These are phyloP conservation scores for Drosophila pseudotalamancana DNA, from an alignment of 2,888 invertebrate genomes.

Conservation along the genomic window DNA sequence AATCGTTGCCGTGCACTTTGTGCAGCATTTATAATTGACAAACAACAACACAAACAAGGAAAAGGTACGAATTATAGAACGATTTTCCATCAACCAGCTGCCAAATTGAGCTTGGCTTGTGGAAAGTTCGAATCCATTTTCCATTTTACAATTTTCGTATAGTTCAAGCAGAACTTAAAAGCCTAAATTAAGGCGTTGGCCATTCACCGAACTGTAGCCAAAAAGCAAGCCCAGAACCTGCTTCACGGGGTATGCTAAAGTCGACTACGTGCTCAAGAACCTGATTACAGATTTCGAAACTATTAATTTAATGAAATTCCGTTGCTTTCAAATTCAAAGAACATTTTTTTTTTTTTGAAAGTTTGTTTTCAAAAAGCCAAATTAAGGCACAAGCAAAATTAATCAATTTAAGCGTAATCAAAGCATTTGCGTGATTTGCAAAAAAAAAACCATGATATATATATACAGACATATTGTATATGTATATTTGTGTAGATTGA, in stretches of 20 bases:
- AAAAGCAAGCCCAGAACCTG: conserved; percentile 19
- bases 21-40: conserved; percentile 34
- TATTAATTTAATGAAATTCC: conserved; percentile 69
- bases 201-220: conserved; percentile 14
- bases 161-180: conserved; percentile 56
- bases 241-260: conserved; percentile 15
- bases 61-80: conserved; percentile 39
- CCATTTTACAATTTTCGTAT: conserved; percentile 41
- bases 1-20: conserved; percentile 7
- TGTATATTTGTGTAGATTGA: neutral
- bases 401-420: conserved; percentile 76
- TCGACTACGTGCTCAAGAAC: neutral
- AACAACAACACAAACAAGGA: neutral
- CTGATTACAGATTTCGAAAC: conserved; percentile 18
- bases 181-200: conserved; percentile 28
- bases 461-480: conserved; percentile 6
- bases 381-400: conserved; percentile 37
- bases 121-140: conserved; percentile 4
- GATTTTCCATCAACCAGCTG: conserved; percentile 18
- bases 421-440: conserved; percentile 62
- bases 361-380: conserved; percentile 14
- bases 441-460: conserved; percentile 19
- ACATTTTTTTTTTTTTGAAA: conserved; percentile 25
- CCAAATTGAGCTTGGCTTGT: conserved; percentile 29
- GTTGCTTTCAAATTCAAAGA: conserved; percentile 40